Conservation (phyloP, 2,113 vertebrate genomes). For the Mesitornis unicolor region DNA sequence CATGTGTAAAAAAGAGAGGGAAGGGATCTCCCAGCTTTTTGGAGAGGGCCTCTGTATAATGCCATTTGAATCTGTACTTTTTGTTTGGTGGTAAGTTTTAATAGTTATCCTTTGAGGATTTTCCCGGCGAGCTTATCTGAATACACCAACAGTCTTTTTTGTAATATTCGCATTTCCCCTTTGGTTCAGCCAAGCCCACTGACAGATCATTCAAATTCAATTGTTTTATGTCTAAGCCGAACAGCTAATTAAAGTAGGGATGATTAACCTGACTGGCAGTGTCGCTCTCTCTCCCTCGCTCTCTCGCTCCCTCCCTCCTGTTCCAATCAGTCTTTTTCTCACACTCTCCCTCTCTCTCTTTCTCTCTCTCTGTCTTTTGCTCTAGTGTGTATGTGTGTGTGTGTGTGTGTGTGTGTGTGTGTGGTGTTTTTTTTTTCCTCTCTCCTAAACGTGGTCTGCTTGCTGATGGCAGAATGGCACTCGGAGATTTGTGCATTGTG, state of each 20-base stretch:
- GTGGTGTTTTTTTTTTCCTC: slow-evolving; percentile 71
- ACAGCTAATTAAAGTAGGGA: slow-evolving; percentile 93
- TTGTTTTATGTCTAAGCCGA: slow-evolving; percentile 90
- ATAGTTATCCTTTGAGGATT: slow-evolving; percentile 83
- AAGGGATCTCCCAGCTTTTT: slow-evolving; percentile 55
- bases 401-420: slow-evolving; percentile 54
- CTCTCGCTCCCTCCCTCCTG: slow-evolving; percentile 70
- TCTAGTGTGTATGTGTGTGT: slow-evolving; percentile 59
- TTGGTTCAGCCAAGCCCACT: slow-evolving; percentile 85
- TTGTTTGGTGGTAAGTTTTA: slow-evolving; percentile 82
- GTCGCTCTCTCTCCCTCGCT: slow-evolving; percentile 74
- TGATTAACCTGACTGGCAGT: slow-evolving; percentile 93
- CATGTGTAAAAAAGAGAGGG: not conserved
- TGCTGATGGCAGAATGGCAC: slow-evolving; percentile 90
- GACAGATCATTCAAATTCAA: slow-evolving; percentile 90
- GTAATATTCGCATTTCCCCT: slow-evolving; percentile 84
- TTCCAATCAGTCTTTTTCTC: slow-evolving; percentile 75
- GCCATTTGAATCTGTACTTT: slow-evolving; percentile 75
- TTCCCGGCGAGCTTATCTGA: slow-evolving; percentile 78
- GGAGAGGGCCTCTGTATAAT: slow-evolving; percentile 60
- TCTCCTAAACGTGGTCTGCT: slow-evolving; percentile 85
- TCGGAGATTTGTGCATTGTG: slow-evolving; percentile 97
- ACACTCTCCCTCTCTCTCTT: slow-evolving; percentile 68
- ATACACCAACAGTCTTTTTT: slow-evolving; percentile 84
- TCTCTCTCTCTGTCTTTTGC: slow-evolving; percentile 64